phyloP scores from a whole-genome alignment of 2,797 vertebrate genomes.

The Platalea minor region DNA sequence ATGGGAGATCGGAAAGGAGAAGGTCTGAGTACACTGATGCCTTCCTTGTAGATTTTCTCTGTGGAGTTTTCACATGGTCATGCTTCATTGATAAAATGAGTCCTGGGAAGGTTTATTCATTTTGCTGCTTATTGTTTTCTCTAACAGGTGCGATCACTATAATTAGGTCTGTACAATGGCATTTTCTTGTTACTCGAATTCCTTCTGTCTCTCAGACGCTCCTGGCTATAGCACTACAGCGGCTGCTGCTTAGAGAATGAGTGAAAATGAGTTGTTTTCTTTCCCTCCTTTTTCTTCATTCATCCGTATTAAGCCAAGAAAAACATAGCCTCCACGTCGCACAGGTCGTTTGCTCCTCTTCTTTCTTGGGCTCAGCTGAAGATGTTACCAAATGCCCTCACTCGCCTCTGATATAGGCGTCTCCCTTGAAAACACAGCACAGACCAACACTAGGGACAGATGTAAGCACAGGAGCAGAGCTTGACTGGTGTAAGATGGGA shows the following conservation, averaged over 20 bases:
- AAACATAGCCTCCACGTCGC: neutral
- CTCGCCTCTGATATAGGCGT: neutral
- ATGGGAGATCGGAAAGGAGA: neutral
- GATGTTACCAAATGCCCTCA: neutral
- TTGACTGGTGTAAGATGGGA: rapidly evolving
- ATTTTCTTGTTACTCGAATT: constrained; percentile 42
- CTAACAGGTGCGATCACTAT: constrained; percentile 53
- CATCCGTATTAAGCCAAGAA: constrained; percentile 18
- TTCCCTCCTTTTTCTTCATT: constrained; percentile 27
- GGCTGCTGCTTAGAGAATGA: constrained; percentile 32
- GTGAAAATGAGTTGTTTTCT: constrained; percentile 34
- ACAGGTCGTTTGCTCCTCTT: neutral
- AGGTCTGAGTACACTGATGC: neutral
- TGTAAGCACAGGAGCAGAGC: neutral
- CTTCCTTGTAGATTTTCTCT: constrained; percentile 15
- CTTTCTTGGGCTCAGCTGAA: neutral
- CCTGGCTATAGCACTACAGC: constrained; percentile 22
- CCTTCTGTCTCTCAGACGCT: constrained; percentile 48
- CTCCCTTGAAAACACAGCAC: neutral
- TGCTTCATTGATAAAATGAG: constrained; percentile 57
- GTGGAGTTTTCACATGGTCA: constrained; percentile 25
- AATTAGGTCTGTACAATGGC: constrained; percentile 53
- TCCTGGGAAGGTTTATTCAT: constrained; percentile 60
- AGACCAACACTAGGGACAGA: neutral
- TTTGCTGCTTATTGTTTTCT: constrained; percentile 65